phyloP scores from a whole-genome alignment of 2,797 vertebrate genomes.

The Mus minutoides region DNA sequence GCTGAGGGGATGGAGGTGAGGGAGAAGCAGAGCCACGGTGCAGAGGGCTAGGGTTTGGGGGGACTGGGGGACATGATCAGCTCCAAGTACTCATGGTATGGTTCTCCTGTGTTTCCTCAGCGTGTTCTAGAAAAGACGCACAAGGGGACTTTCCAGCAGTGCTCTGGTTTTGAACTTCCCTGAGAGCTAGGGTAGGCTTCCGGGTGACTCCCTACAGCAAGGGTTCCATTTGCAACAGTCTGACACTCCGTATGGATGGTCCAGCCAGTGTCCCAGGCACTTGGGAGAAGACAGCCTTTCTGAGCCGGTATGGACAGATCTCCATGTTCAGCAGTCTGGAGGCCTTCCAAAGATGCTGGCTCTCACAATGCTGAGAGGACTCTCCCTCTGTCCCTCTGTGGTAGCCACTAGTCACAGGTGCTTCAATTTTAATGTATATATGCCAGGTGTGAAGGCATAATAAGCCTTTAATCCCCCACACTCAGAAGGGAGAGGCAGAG shows the following conservation, averaged over 20 bases:
- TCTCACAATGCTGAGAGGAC: too few relatives aligned
- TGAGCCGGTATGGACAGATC: background rate
- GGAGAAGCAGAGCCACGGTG: background rate
- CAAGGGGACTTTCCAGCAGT: background rate
- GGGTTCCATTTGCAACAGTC: background rate
- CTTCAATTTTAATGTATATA: background rate
- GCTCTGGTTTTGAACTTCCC: background rate
- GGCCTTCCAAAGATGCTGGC: background rate
- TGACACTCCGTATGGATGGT: background rate
- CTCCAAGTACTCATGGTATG: background rate
- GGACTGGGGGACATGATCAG: background rate
- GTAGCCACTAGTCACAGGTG: background rate
- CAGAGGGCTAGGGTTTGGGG: background rate
- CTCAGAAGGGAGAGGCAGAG: background rate
- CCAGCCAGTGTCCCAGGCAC: background rate
- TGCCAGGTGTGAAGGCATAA: background rate
- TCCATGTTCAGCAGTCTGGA: background rate
- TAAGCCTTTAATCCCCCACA: background rate
- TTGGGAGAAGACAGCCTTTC: background rate
- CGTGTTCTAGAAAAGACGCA: background rate
- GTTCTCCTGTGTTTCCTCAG: background rate
- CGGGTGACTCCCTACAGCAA: background rate
- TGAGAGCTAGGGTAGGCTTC: background rate
- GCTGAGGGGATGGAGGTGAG: background rate
- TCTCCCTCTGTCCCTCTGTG: background rate